phyloP scores from a whole-genome alignment of 2,113 vertebrate genomes.

The Pteropus alecto region DNA sequence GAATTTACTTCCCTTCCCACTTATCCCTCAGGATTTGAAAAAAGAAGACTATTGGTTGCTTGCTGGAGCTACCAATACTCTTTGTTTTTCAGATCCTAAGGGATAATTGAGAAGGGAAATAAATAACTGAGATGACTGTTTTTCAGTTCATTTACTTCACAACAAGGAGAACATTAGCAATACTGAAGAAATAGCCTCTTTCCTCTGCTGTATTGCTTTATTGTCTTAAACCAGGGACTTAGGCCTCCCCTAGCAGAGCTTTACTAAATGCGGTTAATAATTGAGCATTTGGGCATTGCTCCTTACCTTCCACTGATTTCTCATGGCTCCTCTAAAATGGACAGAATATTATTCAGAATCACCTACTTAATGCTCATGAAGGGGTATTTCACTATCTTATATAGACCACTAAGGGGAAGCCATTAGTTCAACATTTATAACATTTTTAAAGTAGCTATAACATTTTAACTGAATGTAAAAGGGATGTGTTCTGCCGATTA shows the following conservation, averaged over 20 bases:
- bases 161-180: slow-evolving; percentile 27
- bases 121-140: slow-evolving; percentile 29
- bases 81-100: not conserved
- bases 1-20: slow-evolving; percentile 24
- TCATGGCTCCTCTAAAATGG: not conserved
- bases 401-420: not conserved
- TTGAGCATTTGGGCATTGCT: not conserved
- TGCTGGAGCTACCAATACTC: not conserved
- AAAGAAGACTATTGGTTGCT: not conserved
- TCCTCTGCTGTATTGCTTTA: not conserved
- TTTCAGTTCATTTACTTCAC: slow-evolving; percentile 51
- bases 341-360: not conserved
- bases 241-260: not conserved
- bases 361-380: not conserved
- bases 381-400: not conserved
- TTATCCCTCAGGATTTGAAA: slow-evolving; percentile 33
- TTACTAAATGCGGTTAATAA: not conserved
- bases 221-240: not conserved
- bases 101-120: not conserved
- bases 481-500: not conserved
- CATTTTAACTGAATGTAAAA: not conserved
- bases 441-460: not conserved
- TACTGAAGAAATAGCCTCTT: not conserved
- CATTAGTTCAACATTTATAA: not conserved
- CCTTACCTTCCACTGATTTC: not conserved